A percentile compares a stretch with the other conserved stretches of the same genome.
phyloP scores from a whole-genome alignment of 2,888 invertebrate genomes.

The Drosophila siamana region DNA sequence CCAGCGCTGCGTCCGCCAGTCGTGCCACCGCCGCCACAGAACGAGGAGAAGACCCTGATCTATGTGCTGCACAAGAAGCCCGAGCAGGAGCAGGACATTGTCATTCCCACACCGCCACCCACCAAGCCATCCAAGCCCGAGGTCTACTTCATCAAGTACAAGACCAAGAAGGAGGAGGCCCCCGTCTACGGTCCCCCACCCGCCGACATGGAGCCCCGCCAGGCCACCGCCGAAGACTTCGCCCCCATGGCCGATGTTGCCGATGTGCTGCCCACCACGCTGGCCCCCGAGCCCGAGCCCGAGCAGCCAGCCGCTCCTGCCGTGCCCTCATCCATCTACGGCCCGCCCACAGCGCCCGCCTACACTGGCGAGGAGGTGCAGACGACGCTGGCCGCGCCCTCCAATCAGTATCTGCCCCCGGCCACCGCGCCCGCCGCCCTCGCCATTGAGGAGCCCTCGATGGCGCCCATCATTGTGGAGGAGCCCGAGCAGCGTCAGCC shows the following conservation, averaged over 20 bases:
- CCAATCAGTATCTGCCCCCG: conserved; percentile 77
- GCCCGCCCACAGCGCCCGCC: conserved; percentile 62
- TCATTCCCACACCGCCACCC: conserved; percentile 90
- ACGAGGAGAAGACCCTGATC: conserved; percentile 94
- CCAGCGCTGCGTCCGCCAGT: conserved; percentile 92
- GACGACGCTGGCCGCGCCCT: conserved; percentile 66
- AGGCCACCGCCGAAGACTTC: conserved; percentile 53
- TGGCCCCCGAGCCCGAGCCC: conserved; percentile 61
- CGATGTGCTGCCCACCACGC: conserved; percentile 65
- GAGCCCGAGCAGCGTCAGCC: conserved; percentile 64
- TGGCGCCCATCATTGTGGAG: conserved; percentile 77
- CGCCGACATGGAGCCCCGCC: conserved; percentile 68
- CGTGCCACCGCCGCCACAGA: conserved; percentile 91
- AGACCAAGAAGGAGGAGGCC: conserved; percentile 84
- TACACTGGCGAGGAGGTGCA: conserved; percentile 65
- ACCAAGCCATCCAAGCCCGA: conserved; percentile 95
- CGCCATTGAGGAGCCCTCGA: conserved; percentile 60
- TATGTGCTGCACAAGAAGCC: conserved; percentile 95
- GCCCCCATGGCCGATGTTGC: conserved; percentile 58
- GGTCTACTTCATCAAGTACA: conserved; percentile 91
- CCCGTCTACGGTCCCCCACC: conserved; percentile 83
- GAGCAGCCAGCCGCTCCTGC: conserved; percentile 52
- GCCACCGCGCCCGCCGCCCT: conserved; percentile 60
- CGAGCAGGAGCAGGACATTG: conserved; percentile 92
- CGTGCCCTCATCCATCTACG: conserved; percentile 64